These are phyloP conservation scores for Lepidochitona cinerea DNA, from an alignment of 2,888 invertebrate species.

Conservation along the genomic window DNA sequence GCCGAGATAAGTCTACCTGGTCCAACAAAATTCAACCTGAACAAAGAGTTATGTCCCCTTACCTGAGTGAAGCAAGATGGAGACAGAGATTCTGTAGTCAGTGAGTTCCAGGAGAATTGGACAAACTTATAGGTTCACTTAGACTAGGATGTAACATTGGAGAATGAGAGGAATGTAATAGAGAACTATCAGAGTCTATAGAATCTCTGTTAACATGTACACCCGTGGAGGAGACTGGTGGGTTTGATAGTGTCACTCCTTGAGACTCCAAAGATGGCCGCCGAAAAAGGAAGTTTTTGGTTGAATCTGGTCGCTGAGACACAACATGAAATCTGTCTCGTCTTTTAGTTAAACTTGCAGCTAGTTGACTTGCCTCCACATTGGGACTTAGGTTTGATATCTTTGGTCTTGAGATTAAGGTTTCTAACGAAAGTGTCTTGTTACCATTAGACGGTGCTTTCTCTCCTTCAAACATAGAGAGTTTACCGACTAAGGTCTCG, in stretches of 20 bases:
- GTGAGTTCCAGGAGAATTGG: neutral
- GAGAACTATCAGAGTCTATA: neutral
- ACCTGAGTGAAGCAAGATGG: too few species aligned
- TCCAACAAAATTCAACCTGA: too few species aligned
- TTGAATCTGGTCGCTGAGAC: neutral
- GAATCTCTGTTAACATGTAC: too few species aligned
- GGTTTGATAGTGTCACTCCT: too few species aligned
- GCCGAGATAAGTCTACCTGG: too few species aligned
- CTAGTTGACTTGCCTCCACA: slow-evolving; percentile 37
- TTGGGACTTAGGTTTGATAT: slow-evolving; percentile 45
- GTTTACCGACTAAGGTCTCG: slow-evolving; percentile 25
- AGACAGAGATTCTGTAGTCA: neutral
- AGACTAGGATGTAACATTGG: slow-evolving; percentile 4
- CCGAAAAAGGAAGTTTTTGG: neutral
- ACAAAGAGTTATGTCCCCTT: too few species aligned
- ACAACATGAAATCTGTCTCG: neutral
- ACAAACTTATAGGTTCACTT: slow-evolving; percentile 12
- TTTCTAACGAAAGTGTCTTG: slow-evolving; percentile 43
- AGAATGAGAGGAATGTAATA: neutral
- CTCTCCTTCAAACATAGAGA: slow-evolving; percentile 22
- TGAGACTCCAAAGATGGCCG: neutral
- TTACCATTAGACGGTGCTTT: slow-evolving; percentile 10
- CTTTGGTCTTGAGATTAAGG: slow-evolving; percentile 44
- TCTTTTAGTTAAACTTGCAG: slow-evolving; percentile 10
- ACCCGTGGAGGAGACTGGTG: too few species aligned